A percentile compares a stretch with the other conserved stretches of the same genome.
These are phyloP conservation scores for Drosophila elegans DNA, from an alignment of 1,140 invertebrate species.

Conservation along the genomic window DNA sequence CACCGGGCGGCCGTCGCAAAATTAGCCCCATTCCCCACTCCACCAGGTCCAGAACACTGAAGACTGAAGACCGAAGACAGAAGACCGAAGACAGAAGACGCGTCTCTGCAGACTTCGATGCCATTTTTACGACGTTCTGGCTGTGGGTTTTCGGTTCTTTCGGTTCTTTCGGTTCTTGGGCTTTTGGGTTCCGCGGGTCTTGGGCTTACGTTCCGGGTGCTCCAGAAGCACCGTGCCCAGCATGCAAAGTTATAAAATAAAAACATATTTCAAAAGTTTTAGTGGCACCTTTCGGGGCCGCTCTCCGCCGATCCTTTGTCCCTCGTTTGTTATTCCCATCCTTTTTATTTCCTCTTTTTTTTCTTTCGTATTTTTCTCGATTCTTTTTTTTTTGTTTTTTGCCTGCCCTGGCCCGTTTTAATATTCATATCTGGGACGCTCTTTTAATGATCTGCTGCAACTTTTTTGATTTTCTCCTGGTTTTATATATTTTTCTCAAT, in stretches of 20 bases:
- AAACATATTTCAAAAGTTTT: slow-evolving; percentile 84
- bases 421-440: slow-evolving; percentile 59
- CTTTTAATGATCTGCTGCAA: slow-evolving; percentile 66
- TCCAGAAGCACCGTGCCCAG: slow-evolving; percentile 80
- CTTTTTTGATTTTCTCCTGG: slow-evolving; percentile 52
- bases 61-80: background rate
- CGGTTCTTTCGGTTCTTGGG: slow-evolving; percentile 5
- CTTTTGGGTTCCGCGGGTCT: background rate
- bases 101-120: slow-evolving; percentile 27
- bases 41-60: background rate
- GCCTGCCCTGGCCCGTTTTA: slow-evolving; percentile 36
- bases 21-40: slow-evolving; percentile 53
- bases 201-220: slow-evolving; percentile 56
- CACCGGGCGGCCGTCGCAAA: slow-evolving; percentile 77
- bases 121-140: slow-evolving; percentile 71
- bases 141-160: slow-evolving; percentile 29
- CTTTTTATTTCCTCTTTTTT: slow-evolving; percentile 15
- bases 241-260: slow-evolving; percentile 82
- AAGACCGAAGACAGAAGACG: slow-evolving; percentile 13
- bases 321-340: slow-evolving; percentile 10
- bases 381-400: background rate
- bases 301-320: slow-evolving; percentile 31
- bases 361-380: background rate
- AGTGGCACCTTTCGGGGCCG: slow-evolving; percentile 73
- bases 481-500: slow-evolving; percentile 78